phyloP scores from a whole-genome alignment of 2,113 vertebrate species.

The Raja brachyura region DNA sequence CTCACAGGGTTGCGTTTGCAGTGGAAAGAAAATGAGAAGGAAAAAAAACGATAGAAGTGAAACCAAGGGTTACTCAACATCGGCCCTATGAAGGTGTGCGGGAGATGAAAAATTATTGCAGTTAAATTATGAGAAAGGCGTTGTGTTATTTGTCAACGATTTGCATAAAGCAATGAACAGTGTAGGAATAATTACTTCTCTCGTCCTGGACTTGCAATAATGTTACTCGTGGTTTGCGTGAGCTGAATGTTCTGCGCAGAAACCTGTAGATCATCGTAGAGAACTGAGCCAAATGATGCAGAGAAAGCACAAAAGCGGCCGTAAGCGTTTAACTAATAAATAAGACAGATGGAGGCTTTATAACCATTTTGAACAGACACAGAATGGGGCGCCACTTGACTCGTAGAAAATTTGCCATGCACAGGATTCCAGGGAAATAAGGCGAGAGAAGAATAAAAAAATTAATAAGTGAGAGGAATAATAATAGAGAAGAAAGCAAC shows the following conservation, averaged over 20 bases:
- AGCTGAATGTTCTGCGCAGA: neutral
- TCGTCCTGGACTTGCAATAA: neutral
- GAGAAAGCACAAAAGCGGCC: neutral
- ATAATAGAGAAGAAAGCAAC: neutral
- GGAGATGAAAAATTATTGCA: neutral
- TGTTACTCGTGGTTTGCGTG: neutral
- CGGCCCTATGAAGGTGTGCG: conserved; percentile 42
- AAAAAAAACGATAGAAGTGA: conserved; percentile 41
- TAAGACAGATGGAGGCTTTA: neutral
- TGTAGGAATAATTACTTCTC: neutral
- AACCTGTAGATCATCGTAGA: neutral
- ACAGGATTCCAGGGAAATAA: neutral
- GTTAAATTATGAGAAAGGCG: neutral
- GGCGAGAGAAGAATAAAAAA: neutral
- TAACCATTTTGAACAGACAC: neutral
- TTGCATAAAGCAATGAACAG: neutral
- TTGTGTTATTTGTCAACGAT: neutral
- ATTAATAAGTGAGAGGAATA: neutral
- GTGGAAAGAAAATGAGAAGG: conserved; percentile 19
- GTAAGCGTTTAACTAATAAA: neutral
- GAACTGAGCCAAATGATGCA: neutral
- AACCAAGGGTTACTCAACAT: conserved; percentile 46
- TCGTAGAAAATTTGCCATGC: neutral
- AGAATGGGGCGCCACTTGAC: neutral
- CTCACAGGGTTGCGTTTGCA: conserved; percentile 4